A percentile compares a stretch with the other conserved stretches of the same genome.
Evolutionary conservation across 1,140 invertebrate genomes (phyloP).

Genomic region (Anthonomus grandis): DNA sequence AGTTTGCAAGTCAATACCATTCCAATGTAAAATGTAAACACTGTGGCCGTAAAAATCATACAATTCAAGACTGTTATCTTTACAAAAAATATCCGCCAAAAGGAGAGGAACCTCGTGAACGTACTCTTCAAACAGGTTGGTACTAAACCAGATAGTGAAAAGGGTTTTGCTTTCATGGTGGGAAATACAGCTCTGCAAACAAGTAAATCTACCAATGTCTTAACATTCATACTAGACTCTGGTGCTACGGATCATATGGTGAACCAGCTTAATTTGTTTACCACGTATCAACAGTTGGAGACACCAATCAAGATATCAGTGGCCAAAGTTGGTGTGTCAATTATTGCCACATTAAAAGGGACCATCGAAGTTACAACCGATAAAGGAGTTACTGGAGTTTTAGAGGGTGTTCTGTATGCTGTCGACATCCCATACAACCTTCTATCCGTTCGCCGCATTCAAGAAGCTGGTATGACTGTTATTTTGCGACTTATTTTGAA

Average conservation of each 20-base stretch:
- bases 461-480: constrained; percentile 36
- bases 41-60: neutral
- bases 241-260: constrained; percentile 23
- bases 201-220: too few species aligned
- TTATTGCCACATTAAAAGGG: constrained; percentile 9
- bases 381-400: constrained; percentile 1
- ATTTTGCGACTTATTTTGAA: too few species aligned
- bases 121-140: too few species aligned
- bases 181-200: too few species aligned
- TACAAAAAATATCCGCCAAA: neutral
- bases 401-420: constrained; percentile 17
- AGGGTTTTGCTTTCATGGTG: too few species aligned
- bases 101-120: neutral
- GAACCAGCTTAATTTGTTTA: constrained; percentile 9
- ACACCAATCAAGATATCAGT: constrained; percentile 17
- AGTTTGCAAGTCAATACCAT: neutral
- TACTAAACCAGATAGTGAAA: too few species aligned
- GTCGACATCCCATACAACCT: constrained; percentile 36
- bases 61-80: neutral
- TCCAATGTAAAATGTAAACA: neutral
- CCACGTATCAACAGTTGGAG: neutral
- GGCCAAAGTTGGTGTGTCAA: constrained; percentile 10
- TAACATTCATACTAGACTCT: constrained; percentile 19
- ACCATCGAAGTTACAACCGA: constrained; percentile 15
- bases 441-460: constrained; percentile 40